Conservation (phyloP, 2,888 invertebrate species). For the Anodontia alba region DNA sequence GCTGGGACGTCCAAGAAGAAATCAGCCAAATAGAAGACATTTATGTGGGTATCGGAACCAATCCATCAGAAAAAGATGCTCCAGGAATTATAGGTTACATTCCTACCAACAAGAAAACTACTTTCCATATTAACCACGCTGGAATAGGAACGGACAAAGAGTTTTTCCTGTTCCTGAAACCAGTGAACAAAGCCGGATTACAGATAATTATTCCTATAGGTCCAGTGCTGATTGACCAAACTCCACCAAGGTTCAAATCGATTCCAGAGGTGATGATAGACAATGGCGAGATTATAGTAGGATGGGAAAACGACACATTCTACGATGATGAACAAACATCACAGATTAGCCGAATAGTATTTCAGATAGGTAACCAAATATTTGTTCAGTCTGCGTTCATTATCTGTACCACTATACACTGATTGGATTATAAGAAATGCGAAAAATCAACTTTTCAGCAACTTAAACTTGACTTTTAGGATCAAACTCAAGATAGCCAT, state of each 20-base stretch:
- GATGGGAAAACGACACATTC: slow-evolving; percentile 53
- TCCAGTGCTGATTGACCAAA: slow-evolving; percentile 64
- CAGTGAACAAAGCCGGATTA: slow-evolving; percentile 61
- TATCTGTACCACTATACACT: too few species aligned
- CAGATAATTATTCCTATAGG: slow-evolving; percentile 43
- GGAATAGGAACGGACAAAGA: slow-evolving; percentile 46
- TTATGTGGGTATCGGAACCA: slow-evolving; percentile 55
- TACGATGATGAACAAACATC: slow-evolving; percentile 56
- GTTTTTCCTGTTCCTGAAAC: slow-evolving; percentile 56
- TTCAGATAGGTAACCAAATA: slow-evolving; percentile 58
- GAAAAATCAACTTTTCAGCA: too few species aligned
- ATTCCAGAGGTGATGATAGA: slow-evolving; percentile 29
- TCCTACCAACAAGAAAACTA: slow-evolving; percentile 36
- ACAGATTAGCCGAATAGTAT: slow-evolving; percentile 32
- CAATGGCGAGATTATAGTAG: slow-evolving; percentile 28
- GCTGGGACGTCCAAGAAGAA: slow-evolving; percentile 50
- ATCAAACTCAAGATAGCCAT: too few species aligned
- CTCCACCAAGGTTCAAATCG: slow-evolving; percentile 50
- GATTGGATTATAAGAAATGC: too few species aligned
- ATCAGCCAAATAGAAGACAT: slow-evolving; percentile 60
- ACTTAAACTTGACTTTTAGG: too few species aligned
- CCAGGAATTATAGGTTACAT: slow-evolving; percentile 53
- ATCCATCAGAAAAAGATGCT: background rate
- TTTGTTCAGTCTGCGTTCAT: too few species aligned
- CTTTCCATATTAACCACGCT: slow-evolving; percentile 41